Conservation (phyloP, 2,797 vertebrate genomes). For the Cossypha dichroa region DNA sequence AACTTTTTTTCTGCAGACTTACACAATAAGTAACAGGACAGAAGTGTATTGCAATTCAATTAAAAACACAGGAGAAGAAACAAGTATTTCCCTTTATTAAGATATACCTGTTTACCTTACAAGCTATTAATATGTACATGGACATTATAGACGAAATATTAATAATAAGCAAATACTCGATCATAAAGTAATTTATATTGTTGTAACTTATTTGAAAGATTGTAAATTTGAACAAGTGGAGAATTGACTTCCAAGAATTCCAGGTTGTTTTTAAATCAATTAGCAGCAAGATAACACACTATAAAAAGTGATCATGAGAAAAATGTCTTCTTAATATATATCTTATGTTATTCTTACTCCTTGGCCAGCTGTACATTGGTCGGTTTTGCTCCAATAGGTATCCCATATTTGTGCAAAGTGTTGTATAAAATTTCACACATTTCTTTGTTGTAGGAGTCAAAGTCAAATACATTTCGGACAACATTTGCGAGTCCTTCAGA, state of each 20-base stretch:
- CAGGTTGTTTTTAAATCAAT: conserved; percentile 9
- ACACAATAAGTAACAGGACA: background rate
- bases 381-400: conserved; percentile 93
- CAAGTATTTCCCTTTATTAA: conserved; percentile 98
- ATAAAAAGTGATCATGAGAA: background rate
- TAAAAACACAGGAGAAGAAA: conserved; percentile 85
- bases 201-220: background rate
- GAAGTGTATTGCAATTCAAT: conserved; percentile 41
- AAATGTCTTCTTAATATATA: conserved; percentile 43
- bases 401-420: conserved; percentile 93
- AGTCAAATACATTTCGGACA: conserved; percentile 96
- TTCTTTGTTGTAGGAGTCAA: conserved; percentile 97
- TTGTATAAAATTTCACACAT: conserved; percentile 87
- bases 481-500: conserved; percentile 91
- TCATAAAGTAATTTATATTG: conserved; percentile 15
- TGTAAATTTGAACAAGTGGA: background rate
- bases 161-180: conserved; percentile 39
- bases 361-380: conserved; percentile 91
- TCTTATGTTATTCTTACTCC: conserved; percentile 89
- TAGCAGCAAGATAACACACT: conserved; percentile 21
- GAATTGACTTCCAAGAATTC: conserved; percentile 30
- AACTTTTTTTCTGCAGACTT: background rate
- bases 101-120: conserved; percentile 66
- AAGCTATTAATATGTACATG: conserved; percentile 44
- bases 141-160: conserved; percentile 32